phyloP scores from a whole-genome alignment of 2,797 vertebrate species.

The Psittacula derbiana region DNA sequence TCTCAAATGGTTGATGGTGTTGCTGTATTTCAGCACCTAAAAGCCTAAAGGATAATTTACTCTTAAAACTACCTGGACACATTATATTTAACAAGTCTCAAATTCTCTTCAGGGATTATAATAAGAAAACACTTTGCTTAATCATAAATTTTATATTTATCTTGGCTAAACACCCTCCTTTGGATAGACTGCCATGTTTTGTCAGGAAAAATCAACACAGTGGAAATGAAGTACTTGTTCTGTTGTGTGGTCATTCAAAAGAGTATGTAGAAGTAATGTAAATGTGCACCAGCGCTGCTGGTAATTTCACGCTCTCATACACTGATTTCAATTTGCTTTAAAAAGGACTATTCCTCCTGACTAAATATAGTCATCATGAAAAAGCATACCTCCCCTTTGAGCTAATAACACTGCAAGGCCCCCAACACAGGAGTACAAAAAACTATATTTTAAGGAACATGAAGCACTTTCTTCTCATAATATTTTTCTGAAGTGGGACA shows the following conservation, averaged over 20 bases:
- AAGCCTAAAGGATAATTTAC: constrained; percentile 49
- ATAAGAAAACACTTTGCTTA: constrained; percentile 66
- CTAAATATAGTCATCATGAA: constrained; percentile 58
- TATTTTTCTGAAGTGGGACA: not conserved
- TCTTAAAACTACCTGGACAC: constrained; percentile 63
- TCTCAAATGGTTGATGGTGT: not conserved
- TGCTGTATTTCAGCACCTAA: constrained; percentile 8
- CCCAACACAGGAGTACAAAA: constrained; percentile 17
- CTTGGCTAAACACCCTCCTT: constrained; percentile 66
- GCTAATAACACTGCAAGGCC: constrained; percentile 28
- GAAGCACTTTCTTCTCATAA: not conserved
- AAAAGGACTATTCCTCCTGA: constrained; percentile 64
- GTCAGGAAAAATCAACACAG: constrained; percentile 66
- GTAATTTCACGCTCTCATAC: constrained; percentile 64
- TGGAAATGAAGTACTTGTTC: constrained; percentile 61
- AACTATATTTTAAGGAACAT: not conserved
- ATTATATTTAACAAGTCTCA: constrained; percentile 69
- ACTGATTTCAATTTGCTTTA: constrained; percentile 61
- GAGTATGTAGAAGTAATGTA: constrained; percentile 60
- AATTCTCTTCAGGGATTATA: constrained; percentile 64
- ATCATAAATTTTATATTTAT: constrained; percentile 72
- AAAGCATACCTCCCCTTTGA: constrained; percentile 35
- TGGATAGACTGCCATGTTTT: constrained; percentile 65
- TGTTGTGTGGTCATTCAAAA: constrained; percentile 64
- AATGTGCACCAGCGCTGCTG: constrained; percentile 25